Evolutionary conservation across 2,113 vertebrate species (phyloP).

Genomic region (Gopherus flavomarginatus): DNA sequence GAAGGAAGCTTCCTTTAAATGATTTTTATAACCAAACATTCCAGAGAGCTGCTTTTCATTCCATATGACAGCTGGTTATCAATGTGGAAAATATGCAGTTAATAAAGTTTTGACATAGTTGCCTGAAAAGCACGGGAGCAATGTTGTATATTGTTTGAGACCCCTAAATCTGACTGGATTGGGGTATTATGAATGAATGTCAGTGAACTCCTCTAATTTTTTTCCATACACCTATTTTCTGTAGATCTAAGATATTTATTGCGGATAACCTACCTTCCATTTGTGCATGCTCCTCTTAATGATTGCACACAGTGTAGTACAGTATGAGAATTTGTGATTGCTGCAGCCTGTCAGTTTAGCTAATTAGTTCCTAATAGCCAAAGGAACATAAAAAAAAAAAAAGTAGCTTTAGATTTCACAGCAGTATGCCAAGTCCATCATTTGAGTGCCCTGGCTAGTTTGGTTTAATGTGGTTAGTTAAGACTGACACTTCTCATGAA

Average conservation of each 20-base stretch:
- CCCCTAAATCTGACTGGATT: background rate
- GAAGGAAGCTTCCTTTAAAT: background rate
- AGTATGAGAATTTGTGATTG: background rate
- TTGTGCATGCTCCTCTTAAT: fast-evolving
- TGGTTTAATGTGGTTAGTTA: background rate
- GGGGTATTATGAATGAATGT: fast-evolving
- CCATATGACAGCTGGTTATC: background rate
- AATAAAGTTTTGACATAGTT: background rate
- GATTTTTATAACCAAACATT: background rate
- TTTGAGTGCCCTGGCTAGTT: background rate
- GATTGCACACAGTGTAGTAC: background rate
- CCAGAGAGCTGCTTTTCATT: fast-evolving
- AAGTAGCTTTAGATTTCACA: background rate
- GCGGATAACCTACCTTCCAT: background rate
- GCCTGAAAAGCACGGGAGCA: background rate
- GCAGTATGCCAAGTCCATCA: fast-evolving
- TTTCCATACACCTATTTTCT: fast-evolving
- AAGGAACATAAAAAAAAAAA: background rate
- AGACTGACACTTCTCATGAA: background rate
- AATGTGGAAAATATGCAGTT: fast-evolving
- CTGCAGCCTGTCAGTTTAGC: background rate
- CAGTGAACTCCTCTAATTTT: fast-evolving
- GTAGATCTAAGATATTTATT: background rate
- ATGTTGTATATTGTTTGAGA: background rate
- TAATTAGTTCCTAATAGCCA: fast-evolving